A percentile compares a stretch with the other conserved stretches of the same genome.
Evolutionary conservation across 2,888 invertebrate species (phyloP).

Genomic region (Aplocera efformata): DNA sequence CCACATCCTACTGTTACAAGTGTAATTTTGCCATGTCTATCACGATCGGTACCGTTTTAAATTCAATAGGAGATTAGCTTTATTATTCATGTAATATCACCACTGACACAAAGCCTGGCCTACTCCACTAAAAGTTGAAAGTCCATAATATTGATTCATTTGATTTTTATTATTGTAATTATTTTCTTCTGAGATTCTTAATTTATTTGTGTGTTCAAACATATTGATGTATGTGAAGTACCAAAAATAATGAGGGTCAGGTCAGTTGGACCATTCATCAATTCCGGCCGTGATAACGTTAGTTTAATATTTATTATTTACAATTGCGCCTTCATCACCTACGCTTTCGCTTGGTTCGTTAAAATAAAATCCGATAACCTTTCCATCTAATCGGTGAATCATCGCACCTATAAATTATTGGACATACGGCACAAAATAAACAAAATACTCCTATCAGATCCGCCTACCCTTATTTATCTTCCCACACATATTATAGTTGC

Average conservation of each 20-base stretch:
- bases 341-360: constrained; percentile 12
- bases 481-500: constrained; percentile 23
- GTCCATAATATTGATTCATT: constrained; percentile 7
- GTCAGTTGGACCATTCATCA: constrained; percentile 10
- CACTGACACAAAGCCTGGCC: constrained; percentile 27
- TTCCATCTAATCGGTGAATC: constrained; percentile 16
- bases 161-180: neutral
- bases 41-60: constrained; percentile 26
- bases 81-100: constrained; percentile 16
- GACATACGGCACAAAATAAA: constrained; percentile 42
- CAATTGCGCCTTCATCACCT: constrained; percentile 12
- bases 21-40: constrained; percentile 2
- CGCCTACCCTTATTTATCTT: constrained; percentile 30
- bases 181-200: no score
- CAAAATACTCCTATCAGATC: constrained; percentile 45
- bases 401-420: constrained; percentile 26
- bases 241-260: constrained; percentile 3
- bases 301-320: constrained; percentile 8
- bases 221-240: neutral
- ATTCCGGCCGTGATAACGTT: constrained; percentile 11
- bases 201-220: no score
- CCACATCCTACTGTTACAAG: neutral
- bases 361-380: constrained; percentile 16
- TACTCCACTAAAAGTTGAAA: constrained; percentile 13
- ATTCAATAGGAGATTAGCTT: constrained; percentile 30